Evolutionary conservation across 2,797 vertebrate species (phyloP), one percentile per base, ranked within the genome.

Genomic region (Melanotaenia pygmaea): DNA sequence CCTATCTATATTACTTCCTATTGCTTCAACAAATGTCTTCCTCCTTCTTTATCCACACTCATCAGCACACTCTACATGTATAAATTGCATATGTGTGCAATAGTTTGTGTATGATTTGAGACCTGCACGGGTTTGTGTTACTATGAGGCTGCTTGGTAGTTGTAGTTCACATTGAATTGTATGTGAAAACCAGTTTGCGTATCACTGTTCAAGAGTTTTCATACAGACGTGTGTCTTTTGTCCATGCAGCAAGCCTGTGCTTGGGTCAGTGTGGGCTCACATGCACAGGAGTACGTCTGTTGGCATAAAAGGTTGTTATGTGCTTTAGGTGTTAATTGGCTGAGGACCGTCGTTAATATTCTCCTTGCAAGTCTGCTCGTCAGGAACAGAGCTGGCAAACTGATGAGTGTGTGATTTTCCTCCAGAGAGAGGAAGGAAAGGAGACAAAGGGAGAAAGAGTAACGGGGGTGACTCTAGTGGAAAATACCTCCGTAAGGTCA

Each of bases 371-470:
- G 82, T 79, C 85, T 37, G 80, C 88, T 93, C 92, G 80, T 93
- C 93, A 93, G 90, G 91, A 94, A 92, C 91, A 89, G 90, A 91
- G 91, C 83, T 10, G 86, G 88, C 89, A 94, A 94, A 94, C 87
- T 94, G 95, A 95, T 95, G 94, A 95, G 92, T 94, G 86, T 93
- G 94, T 94, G 92, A 92, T 93, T 95, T 94, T 92, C 80, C 88
- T 86, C 88, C 70, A 80, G 81, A 86, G 92, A 88, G 84, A 81
- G 64, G 63, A 74, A 67, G 61, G 69, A 74, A 45, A 45, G 40
- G 72, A 74, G 58, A 79, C 32, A 79, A 58, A 59, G 60, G 32
- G 60, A 70, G 70, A 81, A 67, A 82, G 85, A 84, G 82, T 74
- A 81, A 82, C 67, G 76, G 71, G 79, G 86, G 84, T 62, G 80